Conservation (phyloP, 2,888 invertebrate genomes). For the Temnothorax ravouxi region DNA sequence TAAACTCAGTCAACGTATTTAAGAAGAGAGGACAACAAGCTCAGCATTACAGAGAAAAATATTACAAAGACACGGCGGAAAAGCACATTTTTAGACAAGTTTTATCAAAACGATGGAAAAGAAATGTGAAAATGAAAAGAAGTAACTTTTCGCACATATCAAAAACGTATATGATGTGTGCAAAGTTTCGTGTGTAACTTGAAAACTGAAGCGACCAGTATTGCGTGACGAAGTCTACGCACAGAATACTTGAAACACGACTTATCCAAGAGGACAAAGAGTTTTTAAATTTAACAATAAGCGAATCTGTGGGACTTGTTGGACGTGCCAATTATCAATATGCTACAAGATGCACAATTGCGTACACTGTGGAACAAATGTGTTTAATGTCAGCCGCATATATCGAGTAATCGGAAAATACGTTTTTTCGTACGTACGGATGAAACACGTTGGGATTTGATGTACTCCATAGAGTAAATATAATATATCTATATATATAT, state of each 20-base stretch:
- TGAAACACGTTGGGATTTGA: background rate
- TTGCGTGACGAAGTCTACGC: background rate
- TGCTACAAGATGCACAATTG: background rate
- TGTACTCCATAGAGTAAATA: background rate
- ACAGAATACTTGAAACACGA: background rate
- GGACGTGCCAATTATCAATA: background rate
- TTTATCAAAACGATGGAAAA: background rate
- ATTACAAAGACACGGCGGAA: background rate
- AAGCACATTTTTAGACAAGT: background rate
- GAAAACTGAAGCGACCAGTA: background rate
- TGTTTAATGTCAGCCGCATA: background rate
- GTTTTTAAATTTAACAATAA: background rate
- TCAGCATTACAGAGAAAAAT: background rate
- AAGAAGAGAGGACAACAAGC: constrained; percentile 33
- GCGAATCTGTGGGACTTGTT: background rate
- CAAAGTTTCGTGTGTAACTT: background rate
- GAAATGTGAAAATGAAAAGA: background rate
- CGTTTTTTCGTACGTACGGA: too few relatives aligned
- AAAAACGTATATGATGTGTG: background rate
- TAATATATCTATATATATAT: too few relatives aligned
- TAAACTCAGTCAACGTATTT: constrained; percentile 21
- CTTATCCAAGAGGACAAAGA: background rate
- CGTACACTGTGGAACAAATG: background rate
- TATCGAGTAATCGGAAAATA: background rate
- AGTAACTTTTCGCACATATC: background rate